Evolutionary conservation across 2,113 vertebrate species (phyloP).

Genomic region (Rhegmatorhina hoffmannsi): DNA sequence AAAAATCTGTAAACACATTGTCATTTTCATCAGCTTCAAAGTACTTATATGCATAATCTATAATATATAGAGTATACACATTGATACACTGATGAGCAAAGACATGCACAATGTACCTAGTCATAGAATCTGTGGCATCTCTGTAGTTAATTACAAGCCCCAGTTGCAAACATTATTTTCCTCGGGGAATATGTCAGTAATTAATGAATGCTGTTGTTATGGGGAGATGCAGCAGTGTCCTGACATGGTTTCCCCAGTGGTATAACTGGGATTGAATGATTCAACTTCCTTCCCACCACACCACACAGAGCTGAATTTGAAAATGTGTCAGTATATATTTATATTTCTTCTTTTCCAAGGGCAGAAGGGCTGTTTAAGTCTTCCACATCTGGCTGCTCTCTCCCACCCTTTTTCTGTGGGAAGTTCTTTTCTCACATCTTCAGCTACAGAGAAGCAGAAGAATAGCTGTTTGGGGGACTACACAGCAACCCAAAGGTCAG

Average conservation of each 20-base stretch:
- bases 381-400: slow-evolving; percentile 61
- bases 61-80: background rate
- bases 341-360: slow-evolving; percentile 45
- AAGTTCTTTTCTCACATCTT: slow-evolving; percentile 54
- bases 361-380: slow-evolving; percentile 49
- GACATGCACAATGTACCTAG: background rate
- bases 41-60: background rate
- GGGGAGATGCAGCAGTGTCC: background rate
- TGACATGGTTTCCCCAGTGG: slow-evolving; percentile 48
- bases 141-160: background rate
- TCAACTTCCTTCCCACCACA: slow-evolving; percentile 10
- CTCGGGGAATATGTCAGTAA: background rate
- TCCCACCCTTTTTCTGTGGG: slow-evolving; percentile 68
- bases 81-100: background rate
- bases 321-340: slow-evolving; percentile 62
- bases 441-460: background rate
- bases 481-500: slow-evolving; percentile 41
- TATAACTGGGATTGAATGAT: background rate
- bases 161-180: background rate
- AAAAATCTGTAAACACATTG: background rate
- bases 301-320: slow-evolving; percentile 20
- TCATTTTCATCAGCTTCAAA: background rate
- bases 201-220: background rate
- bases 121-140: background rate
- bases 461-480: slow-evolving; percentile 36